phyloP scores from a whole-genome alignment of 2,797 vertebrate species.

The Sebastes hubbsi region DNA sequence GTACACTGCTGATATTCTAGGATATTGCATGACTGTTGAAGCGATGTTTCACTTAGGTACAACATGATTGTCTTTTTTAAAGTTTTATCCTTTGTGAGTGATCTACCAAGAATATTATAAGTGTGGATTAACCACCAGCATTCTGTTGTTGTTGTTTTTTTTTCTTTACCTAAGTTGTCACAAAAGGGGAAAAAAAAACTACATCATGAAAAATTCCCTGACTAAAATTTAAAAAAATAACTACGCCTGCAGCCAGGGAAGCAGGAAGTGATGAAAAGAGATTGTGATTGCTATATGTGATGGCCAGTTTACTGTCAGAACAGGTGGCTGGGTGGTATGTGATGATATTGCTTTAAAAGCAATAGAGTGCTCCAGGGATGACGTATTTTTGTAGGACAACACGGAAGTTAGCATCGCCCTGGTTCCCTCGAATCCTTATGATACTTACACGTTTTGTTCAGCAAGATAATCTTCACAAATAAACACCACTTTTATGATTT shows the following conservation, averaged over 20 bases:
- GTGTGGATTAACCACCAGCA: conserved; percentile 13
- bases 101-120: not conserved
- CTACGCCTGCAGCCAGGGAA: not conserved
- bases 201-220: conserved; percentile 2
- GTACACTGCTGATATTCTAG: conserved; percentile 13
- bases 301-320: conserved; percentile 5
- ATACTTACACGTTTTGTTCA: no score
- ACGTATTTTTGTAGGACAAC: no score
- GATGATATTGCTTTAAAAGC: conserved; percentile 43
- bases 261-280: conserved; percentile 23
- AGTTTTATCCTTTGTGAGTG: conserved; percentile 2
- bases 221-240: not conserved
- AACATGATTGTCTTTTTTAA: conserved; percentile 26
- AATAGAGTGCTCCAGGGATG: not conserved
- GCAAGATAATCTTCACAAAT: no score
- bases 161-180: not conserved
- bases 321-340: not conserved
- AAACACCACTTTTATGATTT: no score
- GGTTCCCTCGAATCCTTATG: no score
- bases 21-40: conserved; percentile 22
- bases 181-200: conserved; percentile 8
- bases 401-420: no score
- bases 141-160: not conserved
- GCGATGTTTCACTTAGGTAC: conserved; percentile 32
- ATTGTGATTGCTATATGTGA: not conserved